Evolutionary conservation across 2,797 vertebrate genomes (phyloP).

Genomic region (Notolabrus celidotus): DNA sequence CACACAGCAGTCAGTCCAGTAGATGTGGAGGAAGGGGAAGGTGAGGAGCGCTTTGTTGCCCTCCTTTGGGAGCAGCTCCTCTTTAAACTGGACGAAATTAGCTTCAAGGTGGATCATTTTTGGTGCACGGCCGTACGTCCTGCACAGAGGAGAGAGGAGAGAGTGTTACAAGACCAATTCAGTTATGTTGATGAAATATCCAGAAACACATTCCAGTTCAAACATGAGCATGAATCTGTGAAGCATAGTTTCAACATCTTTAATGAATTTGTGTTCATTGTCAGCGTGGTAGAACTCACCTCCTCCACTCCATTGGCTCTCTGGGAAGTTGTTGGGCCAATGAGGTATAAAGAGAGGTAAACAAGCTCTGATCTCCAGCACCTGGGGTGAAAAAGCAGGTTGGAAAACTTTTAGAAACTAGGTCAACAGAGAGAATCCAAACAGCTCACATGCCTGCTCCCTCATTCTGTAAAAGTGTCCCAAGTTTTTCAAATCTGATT

Average conservation of each 20-base stretch:
- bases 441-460: not conserved
- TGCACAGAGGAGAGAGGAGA: constrained; percentile 60
- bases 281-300: constrained; percentile 76
- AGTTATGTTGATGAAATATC: not conserved
- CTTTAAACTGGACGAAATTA: constrained; percentile 99
- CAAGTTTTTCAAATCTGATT: not conserved
- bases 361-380: constrained; percentile 96
- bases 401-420: not conserved
- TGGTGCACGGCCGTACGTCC: constrained; percentile 96
- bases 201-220: too few species aligned
- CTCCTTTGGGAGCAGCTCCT: constrained; percentile 97
- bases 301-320: constrained; percentile 98
- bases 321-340: constrained; percentile 95
- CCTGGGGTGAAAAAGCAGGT: constrained; percentile 75
- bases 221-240: too few species aligned
- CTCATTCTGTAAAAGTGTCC: not conserved
- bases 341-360: constrained; percentile 91
- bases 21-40: constrained; percentile 99
- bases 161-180: not conserved
- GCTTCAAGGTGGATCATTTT: constrained; percentile 99
- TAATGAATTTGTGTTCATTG: not conserved
- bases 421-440: not conserved
- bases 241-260: too few species aligned
- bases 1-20: constrained; percentile 99
- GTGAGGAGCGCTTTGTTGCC: constrained; percentile 97